phyloP scores from a whole-genome alignment of 2,113 vertebrate genomes.

The Donacobius atricapilla region DNA sequence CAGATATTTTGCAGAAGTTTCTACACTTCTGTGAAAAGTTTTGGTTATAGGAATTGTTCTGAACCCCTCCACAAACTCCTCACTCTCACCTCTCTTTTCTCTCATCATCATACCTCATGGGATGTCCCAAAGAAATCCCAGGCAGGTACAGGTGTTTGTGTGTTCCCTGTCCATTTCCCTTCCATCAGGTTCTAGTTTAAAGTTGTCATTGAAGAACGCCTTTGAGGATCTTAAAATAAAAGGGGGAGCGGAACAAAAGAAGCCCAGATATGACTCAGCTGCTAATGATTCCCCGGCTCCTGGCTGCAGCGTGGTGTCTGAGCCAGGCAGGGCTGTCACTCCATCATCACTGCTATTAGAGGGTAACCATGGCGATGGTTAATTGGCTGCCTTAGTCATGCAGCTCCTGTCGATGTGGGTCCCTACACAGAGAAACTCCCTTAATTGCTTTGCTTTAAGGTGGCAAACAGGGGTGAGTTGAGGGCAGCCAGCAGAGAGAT shows the following conservation, averaged over 20 bases:
- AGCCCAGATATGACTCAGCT: conserved; percentile 31
- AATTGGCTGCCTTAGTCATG: conserved; percentile 35
- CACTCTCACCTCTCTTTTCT: neutral
- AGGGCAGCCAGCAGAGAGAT: neutral
- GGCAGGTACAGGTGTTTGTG: neutral
- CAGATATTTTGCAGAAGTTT: neutral
- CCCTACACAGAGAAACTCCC: neutral
- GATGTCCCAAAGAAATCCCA: neutral
- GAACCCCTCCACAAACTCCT: neutral
- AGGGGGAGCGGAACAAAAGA: conserved; percentile 23
- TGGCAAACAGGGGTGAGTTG: neutral
- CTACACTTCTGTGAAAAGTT: neutral
- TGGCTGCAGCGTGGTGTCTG: conserved; percentile 14
- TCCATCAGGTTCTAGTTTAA: neutral
- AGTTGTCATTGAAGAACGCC: conserved; percentile 9
- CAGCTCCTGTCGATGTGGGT: neutral
- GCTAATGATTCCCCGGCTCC: conserved; percentile 35
- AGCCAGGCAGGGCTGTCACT: neutral
- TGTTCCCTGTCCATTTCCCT: neutral
- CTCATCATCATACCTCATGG: neutral
- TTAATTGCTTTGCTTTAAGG: conserved; percentile 31
- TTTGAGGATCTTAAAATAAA: conserved; percentile 51
- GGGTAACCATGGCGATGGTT: conserved; percentile 50
- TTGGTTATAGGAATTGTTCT: neutral
- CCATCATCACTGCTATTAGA: neutral